phyloP scores from a whole-genome alignment of 2,797 vertebrate species.

The Phyllotis vaccarum region DNA sequence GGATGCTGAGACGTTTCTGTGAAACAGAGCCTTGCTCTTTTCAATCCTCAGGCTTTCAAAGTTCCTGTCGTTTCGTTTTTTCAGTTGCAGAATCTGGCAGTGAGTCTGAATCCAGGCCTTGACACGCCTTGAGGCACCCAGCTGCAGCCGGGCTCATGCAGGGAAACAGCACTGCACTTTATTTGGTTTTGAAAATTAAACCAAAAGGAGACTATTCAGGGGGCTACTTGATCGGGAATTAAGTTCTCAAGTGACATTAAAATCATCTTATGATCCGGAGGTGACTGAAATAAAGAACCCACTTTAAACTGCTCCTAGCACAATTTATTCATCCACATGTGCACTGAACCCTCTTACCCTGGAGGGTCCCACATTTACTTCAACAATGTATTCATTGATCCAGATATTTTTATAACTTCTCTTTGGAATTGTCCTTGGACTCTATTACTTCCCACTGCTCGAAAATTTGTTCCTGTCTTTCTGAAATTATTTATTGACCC shows the following conservation, averaged over 20 bases:
- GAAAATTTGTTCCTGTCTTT: conserved; percentile 12
- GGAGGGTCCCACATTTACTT: conserved; percentile 3
- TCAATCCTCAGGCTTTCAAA: conserved; percentile 5
- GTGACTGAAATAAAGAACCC: conserved; percentile 76
- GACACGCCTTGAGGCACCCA: conserved; percentile 61
- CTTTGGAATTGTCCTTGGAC: conserved; percentile 50
- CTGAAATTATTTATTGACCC: not conserved
- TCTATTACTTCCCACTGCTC: not conserved
- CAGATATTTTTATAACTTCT: conserved; percentile 69
- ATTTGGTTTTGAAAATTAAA: conserved; percentile 81
- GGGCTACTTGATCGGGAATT: conserved; percentile 75
- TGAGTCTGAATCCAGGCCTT: conserved; percentile 49
- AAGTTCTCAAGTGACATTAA: conserved; percentile 78
- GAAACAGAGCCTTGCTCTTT: conserved; percentile 54
- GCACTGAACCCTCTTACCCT: not conserved
- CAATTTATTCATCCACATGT: conserved; percentile 58
- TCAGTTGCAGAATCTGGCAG: conserved; percentile 65
- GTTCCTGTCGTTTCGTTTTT: conserved; percentile 42
- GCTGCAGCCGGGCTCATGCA: conserved; percentile 51
- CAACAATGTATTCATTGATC: conserved; percentile 74
- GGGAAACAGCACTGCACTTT: conserved; percentile 42
- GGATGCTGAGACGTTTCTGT: not conserved
- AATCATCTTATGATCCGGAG: conserved; percentile 71
- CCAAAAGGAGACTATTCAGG: conserved; percentile 68
- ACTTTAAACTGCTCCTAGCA: conserved; percentile 62